These are phyloP conservation scores for Halcyon badia DNA, from an alignment of 2,797 vertebrate species.

Conservation along the genomic window DNA sequence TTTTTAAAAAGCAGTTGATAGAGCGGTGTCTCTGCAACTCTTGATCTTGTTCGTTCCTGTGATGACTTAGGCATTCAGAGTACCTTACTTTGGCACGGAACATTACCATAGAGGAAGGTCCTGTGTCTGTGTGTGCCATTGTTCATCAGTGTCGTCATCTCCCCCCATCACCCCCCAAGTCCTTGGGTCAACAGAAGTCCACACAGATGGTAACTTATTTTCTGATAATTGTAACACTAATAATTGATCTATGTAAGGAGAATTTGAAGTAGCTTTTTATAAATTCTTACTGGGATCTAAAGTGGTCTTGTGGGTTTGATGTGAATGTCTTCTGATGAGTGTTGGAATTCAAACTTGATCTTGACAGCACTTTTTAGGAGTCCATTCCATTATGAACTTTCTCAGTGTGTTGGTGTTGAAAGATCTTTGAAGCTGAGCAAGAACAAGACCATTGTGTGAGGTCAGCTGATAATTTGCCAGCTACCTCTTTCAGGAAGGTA, in stretches of 20 bases:
- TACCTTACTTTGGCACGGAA: background rate
- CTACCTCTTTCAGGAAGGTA: background rate
- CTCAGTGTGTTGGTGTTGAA: background rate
- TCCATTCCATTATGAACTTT: background rate
- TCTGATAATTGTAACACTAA: background rate
- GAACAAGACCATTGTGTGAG: background rate
- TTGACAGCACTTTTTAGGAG: background rate
- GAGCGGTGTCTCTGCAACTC: background rate
- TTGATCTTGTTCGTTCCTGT: background rate
- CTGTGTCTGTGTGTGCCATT: background rate
- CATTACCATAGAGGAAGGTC: background rate
- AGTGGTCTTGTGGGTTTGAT: background rate
- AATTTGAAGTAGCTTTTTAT: background rate
- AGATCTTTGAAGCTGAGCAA: background rate
- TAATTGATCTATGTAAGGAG: background rate
- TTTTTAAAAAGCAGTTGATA: background rate
- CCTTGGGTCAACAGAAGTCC: background rate
- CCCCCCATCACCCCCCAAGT: background rate
- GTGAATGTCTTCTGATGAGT: background rate
- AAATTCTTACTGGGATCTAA: background rate
- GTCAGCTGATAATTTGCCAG: background rate
- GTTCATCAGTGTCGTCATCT: no score
- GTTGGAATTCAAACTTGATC: background rate
- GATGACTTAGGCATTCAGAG: background rate
- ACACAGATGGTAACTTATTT: background rate